Evolutionary conservation across 2,797 vertebrate species (phyloP).

Genomic region (Poecilia velifera): DNA sequence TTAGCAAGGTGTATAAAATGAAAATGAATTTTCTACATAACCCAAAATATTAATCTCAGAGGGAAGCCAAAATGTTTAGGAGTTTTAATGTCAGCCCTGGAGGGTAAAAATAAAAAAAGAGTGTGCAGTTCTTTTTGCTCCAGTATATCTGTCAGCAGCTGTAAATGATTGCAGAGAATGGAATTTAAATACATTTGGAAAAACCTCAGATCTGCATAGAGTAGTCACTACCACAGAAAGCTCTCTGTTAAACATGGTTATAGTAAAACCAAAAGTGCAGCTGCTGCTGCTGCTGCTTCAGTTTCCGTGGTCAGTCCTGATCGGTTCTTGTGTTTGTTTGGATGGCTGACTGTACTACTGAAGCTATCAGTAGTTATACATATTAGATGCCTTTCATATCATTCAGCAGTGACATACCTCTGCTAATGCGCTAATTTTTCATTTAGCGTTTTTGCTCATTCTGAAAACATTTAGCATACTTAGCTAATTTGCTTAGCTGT

Average conservation of each 20-base stretch:
- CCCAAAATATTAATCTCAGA: too few relatives aligned
- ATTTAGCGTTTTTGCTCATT: too few relatives aligned
- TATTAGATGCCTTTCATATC: too few relatives aligned
- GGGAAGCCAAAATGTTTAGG: neutral
- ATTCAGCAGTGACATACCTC: too few relatives aligned
- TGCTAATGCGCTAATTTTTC: too few relatives aligned
- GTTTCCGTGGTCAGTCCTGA: neutral
- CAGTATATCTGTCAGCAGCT: neutral
- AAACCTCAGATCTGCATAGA: neutral
- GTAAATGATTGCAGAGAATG: neutral
- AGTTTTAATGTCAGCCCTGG: neutral
- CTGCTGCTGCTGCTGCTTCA: neutral
- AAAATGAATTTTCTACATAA: neutral
- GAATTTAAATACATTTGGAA: neutral
- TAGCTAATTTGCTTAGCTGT: too few relatives aligned
- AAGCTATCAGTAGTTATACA: neutral
- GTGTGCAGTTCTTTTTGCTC: neutral
- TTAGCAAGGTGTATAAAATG: neutral
- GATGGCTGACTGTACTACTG: neutral
- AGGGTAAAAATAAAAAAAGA: neutral
- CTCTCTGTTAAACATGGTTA: neutral
- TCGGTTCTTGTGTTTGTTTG: neutral
- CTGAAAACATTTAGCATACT: too few relatives aligned
- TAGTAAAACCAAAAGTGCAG: neutral
- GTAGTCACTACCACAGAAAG: neutral